phyloP scores from a whole-genome alignment of 2,888 invertebrate genomes.

The Argynnis bischoffii region DNA sequence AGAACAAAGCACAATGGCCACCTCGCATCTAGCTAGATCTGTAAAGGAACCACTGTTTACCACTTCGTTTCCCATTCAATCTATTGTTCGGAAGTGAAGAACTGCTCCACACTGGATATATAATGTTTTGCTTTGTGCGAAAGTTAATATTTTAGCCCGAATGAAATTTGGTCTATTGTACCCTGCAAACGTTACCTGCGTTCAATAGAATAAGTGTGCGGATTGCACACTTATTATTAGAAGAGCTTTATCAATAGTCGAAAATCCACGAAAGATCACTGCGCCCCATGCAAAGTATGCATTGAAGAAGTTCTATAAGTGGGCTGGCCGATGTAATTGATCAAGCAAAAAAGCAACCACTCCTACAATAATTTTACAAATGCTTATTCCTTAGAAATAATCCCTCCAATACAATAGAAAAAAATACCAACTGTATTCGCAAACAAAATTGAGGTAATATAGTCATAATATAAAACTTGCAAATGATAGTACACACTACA shows the following conservation, averaged over 20 bases:
- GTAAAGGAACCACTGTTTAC: slow-evolving; percentile 73
- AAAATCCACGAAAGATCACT: slow-evolving; percentile 58
- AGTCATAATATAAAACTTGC: too few species aligned
- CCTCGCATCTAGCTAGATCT: slow-evolving; percentile 54
- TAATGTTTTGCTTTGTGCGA: slow-evolving; percentile 75
- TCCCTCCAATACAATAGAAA: slow-evolving; percentile 33
- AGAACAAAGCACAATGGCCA: slow-evolving; percentile 45
- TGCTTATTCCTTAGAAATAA: slow-evolving; percentile 36
- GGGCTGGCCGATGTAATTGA: slow-evolving; percentile 71
- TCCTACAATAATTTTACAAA: slow-evolving; percentile 34
- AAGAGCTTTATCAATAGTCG: slow-evolving; percentile 59
- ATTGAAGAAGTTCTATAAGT: slow-evolving; percentile 57
- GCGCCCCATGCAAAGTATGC: slow-evolving; percentile 54
- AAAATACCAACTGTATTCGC: slow-evolving; percentile 8
- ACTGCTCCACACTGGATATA: slow-evolving; percentile 77
- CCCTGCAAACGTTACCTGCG: slow-evolving; percentile 70
- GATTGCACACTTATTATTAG: slow-evolving; percentile 67
- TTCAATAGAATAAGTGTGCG: slow-evolving; percentile 65
- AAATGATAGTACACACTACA: too few species aligned
- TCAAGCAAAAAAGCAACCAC: slow-evolving; percentile 49
- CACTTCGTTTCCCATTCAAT: slow-evolving; percentile 78
- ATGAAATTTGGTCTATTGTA: slow-evolving; percentile 73
- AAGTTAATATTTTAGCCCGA: slow-evolving; percentile 79
- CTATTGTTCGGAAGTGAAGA: slow-evolving; percentile 81
- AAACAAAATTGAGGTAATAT: slow-evolving; percentile 8